Evolutionary conservation across 1,140 invertebrate species (phyloP).

Genomic region (Nymphalis io): DNA sequence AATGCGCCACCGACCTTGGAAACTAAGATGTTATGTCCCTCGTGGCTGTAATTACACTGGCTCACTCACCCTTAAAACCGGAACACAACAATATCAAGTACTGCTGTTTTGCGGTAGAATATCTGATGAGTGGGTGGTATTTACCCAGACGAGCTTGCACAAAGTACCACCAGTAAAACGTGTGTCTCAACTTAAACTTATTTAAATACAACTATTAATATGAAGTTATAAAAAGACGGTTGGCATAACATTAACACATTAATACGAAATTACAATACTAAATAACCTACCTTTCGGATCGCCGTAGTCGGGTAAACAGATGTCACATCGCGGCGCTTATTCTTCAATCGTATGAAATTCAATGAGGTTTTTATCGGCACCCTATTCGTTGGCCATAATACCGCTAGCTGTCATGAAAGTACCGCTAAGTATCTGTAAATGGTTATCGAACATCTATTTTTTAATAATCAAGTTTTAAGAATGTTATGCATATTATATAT

Average conservation of each 20-base stretch:
- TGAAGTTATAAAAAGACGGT: background rate
- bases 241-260: constrained; percentile 5
- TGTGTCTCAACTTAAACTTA: background rate
- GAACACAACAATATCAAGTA: too few species aligned
- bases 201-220: background rate
- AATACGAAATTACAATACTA: background rate
- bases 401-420: background rate
- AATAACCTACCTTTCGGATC: background rate
- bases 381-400: background rate
- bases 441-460: background rate
- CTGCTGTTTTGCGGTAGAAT: too few species aligned
- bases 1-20: too few species aligned
- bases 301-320: background rate
- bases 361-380: background rate
- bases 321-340: background rate
- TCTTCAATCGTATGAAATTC: background rate
- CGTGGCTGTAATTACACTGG: too few species aligned
- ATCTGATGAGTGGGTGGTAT: too few species aligned
- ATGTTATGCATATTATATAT: background rate
- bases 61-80: too few species aligned
- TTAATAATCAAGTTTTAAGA: constrained; percentile 4
- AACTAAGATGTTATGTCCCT: too few species aligned
- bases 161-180: too few species aligned
- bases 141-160: too few species aligned
- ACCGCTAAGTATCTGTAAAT: background rate